Conservation (phyloP, 2,113 vertebrate genomes). For the Gopherus evgoodei region DNA sequence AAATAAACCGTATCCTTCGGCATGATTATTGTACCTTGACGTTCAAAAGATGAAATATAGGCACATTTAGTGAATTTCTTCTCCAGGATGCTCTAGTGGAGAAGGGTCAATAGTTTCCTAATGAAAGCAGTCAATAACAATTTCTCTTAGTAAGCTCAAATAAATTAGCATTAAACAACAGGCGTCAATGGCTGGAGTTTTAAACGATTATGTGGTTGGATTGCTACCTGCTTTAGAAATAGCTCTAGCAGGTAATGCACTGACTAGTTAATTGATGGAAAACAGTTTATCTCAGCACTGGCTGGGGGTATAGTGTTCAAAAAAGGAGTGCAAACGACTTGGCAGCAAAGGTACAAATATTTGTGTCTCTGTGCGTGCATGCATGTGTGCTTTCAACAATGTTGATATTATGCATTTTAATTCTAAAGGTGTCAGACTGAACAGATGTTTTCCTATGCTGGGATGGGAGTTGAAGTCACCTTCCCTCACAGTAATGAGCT, state of each 20-base stretch:
- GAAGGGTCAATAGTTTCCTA: conserved; percentile 87
- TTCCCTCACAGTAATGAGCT: not conserved
- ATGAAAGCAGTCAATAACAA: conserved; percentile 90
- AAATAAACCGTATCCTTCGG: conserved; percentile 83
- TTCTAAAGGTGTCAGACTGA: conserved; percentile 29
- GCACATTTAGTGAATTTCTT: conserved; percentile 82
- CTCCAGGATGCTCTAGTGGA: conserved; percentile 77
- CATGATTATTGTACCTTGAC: conserved; percentile 76
- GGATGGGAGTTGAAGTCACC: conserved; percentile 44
- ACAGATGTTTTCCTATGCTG: conserved; percentile 34
- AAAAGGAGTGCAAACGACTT: not conserved
- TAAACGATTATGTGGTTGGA: conserved; percentile 51
- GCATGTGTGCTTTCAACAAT: not conserved
- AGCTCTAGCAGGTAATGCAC: conserved; percentile 32
- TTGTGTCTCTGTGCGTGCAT: conserved; percentile 4
- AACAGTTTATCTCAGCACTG: conserved; percentile 13
- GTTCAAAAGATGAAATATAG: conserved; percentile 87
- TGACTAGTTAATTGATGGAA: conserved; percentile 35
- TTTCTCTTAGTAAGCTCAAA: conserved; percentile 83
- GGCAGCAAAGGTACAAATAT: conserved; percentile 39
- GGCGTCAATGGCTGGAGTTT: conserved; percentile 47
- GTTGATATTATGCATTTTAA: conserved; percentile 42
- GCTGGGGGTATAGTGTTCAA: not conserved
- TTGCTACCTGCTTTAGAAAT: conserved; percentile 51
- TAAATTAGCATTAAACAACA: conserved; percentile 82